phyloP scores from a whole-genome alignment of 2,113 vertebrate genomes.

The Oriolus oriolus region DNA sequence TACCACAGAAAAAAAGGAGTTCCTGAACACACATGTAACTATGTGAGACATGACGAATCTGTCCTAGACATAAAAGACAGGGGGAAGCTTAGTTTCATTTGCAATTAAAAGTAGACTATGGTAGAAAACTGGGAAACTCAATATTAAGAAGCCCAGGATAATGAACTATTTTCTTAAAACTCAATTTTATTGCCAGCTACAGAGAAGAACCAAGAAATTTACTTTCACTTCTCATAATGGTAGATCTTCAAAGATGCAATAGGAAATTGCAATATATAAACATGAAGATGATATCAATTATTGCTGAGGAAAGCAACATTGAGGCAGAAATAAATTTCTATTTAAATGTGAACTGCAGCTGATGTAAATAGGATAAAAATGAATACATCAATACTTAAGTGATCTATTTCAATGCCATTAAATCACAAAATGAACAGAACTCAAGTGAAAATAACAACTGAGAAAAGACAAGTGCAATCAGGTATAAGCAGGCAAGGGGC shows the following conservation, averaged over 20 bases:
- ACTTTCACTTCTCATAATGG: neutral
- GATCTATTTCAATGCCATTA: neutral
- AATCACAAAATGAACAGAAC: neutral
- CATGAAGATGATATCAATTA: neutral
- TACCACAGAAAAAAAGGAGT: neutral
- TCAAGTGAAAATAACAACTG: neutral
- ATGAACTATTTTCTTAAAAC: neutral
- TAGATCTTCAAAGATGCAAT: neutral
- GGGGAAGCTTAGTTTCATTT: neutral
- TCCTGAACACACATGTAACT: neutral
- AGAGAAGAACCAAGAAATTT: neutral
- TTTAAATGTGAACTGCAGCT: neutral
- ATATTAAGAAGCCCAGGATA: neutral
- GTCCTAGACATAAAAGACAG: neutral
- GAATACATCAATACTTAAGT: neutral
- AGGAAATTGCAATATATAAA: neutral
- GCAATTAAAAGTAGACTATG: neutral
- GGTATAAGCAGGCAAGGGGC: neutral
- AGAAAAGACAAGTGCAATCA: neutral
- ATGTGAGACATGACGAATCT: neutral
- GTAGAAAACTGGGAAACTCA: neutral
- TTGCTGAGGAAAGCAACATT: neutral
- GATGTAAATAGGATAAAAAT: slow-evolving; percentile 5
- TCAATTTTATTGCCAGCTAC: neutral
- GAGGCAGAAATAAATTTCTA: neutral